Base-by-base conservation (phyloP, 2,113 vertebrate species). In the Nycticebus coucang region DNA sequence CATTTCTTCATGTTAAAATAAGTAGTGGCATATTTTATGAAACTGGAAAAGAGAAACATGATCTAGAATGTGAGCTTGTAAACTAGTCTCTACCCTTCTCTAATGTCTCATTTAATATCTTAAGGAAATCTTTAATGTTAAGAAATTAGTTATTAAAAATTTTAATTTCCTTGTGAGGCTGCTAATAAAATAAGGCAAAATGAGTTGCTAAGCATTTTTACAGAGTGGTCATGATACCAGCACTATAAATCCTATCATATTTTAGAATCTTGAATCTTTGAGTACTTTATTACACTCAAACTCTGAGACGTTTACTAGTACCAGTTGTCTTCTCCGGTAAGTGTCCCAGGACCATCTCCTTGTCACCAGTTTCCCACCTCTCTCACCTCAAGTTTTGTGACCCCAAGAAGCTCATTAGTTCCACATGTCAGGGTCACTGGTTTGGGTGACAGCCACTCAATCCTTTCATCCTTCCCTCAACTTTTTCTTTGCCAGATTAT, bases 101-200 rank as follows among this genome's bases (percentile, higher is more conserved):
- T 86, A 78, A 66, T 78, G 94, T 94, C 66, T 77, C 33, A 77
- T 53, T 87, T 41, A 78, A 33, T 84, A 28, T 55, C 22, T 68
- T 77, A 74, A 87, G 89, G 83, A 96, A 53, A 37, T 72, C 4
- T 75, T 96, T 95, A 83, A 95, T 74, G 45, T 75, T 85, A 21
- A 96, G 95, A 96, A 90, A 84, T 86, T 96, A 93, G 94, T 94
- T 89, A 81, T 81, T 89, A 45, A 95, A 90, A 50, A 74, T 10
- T 83, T 92, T 94, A 57, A 94, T 94, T 95, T 91, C 21, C 50
- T 95, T 95, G 35, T 88, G 62, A 94, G 71, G 19, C 11, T 68
- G 60, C 62, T 83, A 91, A 89, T 93, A 91, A 92, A 86, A 68
- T 18, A 71, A 68, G 22, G 33, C 74, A 81, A 92, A 96, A 93